Base-by-base conservation (phyloP, 2,888 invertebrate genomes). In the Drosophila cognata region DNA sequence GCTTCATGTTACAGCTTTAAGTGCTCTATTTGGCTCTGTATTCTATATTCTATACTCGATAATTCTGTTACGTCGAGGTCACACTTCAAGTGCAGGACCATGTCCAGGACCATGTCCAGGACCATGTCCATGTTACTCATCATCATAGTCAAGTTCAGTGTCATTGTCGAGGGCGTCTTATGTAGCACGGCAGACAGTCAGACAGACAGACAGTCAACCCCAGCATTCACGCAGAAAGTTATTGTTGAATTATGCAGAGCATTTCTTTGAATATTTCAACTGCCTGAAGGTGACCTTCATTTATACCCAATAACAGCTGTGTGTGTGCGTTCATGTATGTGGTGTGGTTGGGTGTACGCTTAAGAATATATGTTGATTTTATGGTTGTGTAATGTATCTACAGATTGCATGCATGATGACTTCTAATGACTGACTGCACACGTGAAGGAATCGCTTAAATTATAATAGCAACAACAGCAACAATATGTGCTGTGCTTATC, bases 1-100 rank as follows among this genome's bases (percentile, higher is more conserved):
- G 89, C 78, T 81, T 86, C 79, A 67, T 62, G 83, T 79, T 86
- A 88, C 79, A 74, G 87, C 86, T 88, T 83, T 80, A 90, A 90
- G 90, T 90, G 89, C 87, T 87, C 82, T 88, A 89, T 87, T 88
- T 80, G 76, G 52, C 63, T 48, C 61, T n/a, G 38, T 29, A 53
- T 48, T n/a, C 63, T 50, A 11, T 48, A 38, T 51, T n/a, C 64
- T 33, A 11, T 48, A 38, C 21, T 56, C 48, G 56, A 56, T 71
- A 41, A 51, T 43, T 43, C 55, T 41, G 36, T 31, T 31, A 18
- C 33, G 36, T 55, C 74, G 79, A 72, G 87, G 84, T 84, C 84
- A 87, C 74, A 78, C 77, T 81, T 80, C 80, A 74, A 74, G 73
- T 82, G 72, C 74, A 70, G 69, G 58, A 55, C 65, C 57, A 41